Evolutionary conservation across 2,888 invertebrate species (phyloP).

Genomic region (Aphodius granarius): DNA sequence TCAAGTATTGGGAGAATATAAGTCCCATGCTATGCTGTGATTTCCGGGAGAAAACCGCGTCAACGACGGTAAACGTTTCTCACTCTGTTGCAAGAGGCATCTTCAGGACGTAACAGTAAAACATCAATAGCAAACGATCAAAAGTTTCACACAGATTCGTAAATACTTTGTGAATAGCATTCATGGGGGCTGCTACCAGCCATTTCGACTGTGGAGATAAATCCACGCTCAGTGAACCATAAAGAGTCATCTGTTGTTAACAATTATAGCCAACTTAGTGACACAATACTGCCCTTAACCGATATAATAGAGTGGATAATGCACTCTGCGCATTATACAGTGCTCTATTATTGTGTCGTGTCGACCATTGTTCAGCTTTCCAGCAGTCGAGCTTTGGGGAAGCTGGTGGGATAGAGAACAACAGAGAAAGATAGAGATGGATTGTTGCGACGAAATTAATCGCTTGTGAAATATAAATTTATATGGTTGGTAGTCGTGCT

Average conservation of each 20-base stretch:
- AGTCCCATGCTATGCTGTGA: too few species aligned
- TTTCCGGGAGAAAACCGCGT: too few species aligned
- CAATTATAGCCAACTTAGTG: slow-evolving; percentile 54
- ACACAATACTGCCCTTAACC: slow-evolving; percentile 51
- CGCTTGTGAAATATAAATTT: slow-evolving; percentile 53
- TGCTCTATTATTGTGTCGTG: slow-evolving; percentile 36
- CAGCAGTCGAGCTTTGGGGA: not conserved
- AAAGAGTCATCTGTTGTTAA: slow-evolving; percentile 53
- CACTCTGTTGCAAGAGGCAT: too few species aligned
- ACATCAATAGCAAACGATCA: not conserved
- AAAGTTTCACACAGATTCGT: not conserved
- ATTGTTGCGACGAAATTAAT: slow-evolving; percentile 47
- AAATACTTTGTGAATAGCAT: not conserved
- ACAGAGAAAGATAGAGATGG: slow-evolving; percentile 17
- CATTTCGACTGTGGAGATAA: not conserved
- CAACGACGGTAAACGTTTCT: too few species aligned
- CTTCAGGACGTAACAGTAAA: too few species aligned
- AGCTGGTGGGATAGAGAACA: not conserved
- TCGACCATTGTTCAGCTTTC: not conserved
- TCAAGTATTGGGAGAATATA: too few species aligned
- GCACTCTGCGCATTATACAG: slow-evolving; percentile 47
- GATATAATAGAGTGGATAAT: slow-evolving; percentile 51
- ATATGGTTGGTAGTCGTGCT: slow-evolving; percentile 37
- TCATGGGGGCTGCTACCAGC: not conserved
- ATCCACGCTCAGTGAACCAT: slow-evolving; percentile 40